Base-by-base conservation (phyloP, 2,888 invertebrate species). In the Prosapia bicincta region DNA sequence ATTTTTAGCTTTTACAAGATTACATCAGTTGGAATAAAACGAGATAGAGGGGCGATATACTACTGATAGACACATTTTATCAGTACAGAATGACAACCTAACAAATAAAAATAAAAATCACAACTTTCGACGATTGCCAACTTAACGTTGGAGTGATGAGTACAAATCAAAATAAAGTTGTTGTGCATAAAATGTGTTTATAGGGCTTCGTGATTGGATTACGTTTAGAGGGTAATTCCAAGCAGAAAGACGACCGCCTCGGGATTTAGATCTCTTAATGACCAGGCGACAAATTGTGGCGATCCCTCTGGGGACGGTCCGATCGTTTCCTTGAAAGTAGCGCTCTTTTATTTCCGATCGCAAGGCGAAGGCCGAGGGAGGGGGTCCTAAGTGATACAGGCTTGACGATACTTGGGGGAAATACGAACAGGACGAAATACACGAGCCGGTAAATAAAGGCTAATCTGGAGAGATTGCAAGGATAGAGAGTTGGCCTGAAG, bases 301-400 rank as follows among this genome's bases (percentile, higher is more conserved):
- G 28, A 26, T 43, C 71, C 32, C 72, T 30, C 32, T 10, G 30
- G 72, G 66, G 66, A 65, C 66, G 72, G 26, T 66, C 24, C 66
- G 72, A 65, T 72, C 38, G 38, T 38, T 38, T 38, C 38, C n/a
- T 72, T 28, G 72, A 65, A 66, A 54, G 65, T 26, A 32, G 28
- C 69, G 66, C 72, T 72, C 72, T 72, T 66, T 72, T 72, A 72
- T 72, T 72, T 72, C 66, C 72, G 72, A 72, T 72, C 72, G 20
- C 70, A 25, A 20, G 54, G n/a, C 24, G 65, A 71, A 23, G 6
- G 13, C 26, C 54, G 65, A n/a, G 38, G 43, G 32, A 1, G 23
- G 70, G 70, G 32, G 10, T 43, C 70, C 25, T 70, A 70, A 70
- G 70, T 43, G 70, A 70, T 70, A 70, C 70, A 70, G 26, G 30